A percentile compares a stretch with the other conserved stretches of the same genome.
Conservation (phyloP, 2,888 invertebrate species). For the Omphaloscelis lunosa region DNA sequence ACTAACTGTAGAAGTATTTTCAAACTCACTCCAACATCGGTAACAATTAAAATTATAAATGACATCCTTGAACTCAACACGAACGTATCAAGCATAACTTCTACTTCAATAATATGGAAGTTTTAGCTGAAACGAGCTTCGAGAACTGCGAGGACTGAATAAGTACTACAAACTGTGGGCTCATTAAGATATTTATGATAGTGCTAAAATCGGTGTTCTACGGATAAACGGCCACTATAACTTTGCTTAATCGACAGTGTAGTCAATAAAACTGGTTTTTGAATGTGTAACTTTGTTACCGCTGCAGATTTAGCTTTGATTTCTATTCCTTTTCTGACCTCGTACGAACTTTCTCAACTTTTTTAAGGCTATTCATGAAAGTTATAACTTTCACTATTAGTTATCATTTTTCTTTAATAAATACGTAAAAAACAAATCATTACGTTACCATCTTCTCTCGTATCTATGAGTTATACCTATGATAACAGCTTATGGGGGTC, state of each 20-base stretch:
- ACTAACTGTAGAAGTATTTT: slow-evolving; percentile 12
- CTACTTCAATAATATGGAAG: slow-evolving; percentile 10
- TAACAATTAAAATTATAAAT: slow-evolving; percentile 28
- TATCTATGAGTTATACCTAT: neutral
- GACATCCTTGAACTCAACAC: slow-evolving; percentile 3
- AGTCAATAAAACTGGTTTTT: slow-evolving; percentile 41
- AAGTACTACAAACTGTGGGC: slow-evolving; percentile 60
- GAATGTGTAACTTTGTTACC: slow-evolving; percentile 35
- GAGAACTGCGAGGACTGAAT: slow-evolving; percentile 46
- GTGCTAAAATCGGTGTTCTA: slow-evolving; percentile 56
- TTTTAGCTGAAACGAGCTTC: slow-evolving; percentile 46
- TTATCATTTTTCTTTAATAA: neutral
- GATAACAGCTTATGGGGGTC: neutral
- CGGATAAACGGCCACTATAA: slow-evolving; percentile 44
- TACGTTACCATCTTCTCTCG: no score
- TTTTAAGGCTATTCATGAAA: neutral
- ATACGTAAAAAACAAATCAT: neutral
- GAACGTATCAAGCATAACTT: slow-evolving; percentile 14
- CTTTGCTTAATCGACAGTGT: slow-evolving; percentile 51
- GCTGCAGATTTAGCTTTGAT: slow-evolving; percentile 19
- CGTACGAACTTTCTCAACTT: slow-evolving; percentile 1
- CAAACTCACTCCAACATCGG: neutral
- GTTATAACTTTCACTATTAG: neutral
- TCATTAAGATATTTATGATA: slow-evolving; percentile 69
- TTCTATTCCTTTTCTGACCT: slow-evolving; percentile 21